Conservation (phyloP, 2,113 vertebrate species). For the Nasalis larvatus region DNA sequence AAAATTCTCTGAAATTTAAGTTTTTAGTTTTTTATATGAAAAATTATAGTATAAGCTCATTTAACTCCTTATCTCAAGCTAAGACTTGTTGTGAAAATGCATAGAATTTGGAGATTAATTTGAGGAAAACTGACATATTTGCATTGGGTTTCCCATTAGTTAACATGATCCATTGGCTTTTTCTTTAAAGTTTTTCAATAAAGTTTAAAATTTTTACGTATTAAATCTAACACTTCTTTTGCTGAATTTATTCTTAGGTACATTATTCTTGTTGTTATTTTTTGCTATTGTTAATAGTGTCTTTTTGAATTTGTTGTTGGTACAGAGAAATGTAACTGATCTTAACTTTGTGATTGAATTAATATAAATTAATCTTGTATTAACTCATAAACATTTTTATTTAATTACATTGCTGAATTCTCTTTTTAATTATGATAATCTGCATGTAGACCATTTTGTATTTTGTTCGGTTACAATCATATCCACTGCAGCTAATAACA, state of each 20-base stretch:
- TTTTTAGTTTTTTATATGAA: not conserved
- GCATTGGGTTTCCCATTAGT: not conserved
- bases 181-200: not conserved
- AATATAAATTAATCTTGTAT: not conserved
- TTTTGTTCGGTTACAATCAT: not conserved
- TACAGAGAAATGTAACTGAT: conserved; percentile 7
- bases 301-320: not conserved
- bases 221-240: not conserved
- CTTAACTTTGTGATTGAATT: not conserved
- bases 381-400: not conserved
- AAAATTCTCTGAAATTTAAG: not conserved
- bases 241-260: not conserved
- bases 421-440: not conserved
- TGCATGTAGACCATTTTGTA: not conserved
- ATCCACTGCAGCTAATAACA: not conserved
- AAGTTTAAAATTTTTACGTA: not conserved
- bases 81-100: not conserved
- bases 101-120: not conserved
- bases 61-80: not conserved
- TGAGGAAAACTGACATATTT: not conserved
- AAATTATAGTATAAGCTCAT: not conserved
- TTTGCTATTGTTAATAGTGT: not conserved
- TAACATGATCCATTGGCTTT: not conserved
- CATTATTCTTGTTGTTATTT: not conserved
- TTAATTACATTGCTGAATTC: not conserved